Evolutionary conservation across 1,140 invertebrate genomes (phyloP).

Genomic region (Patella vulgata): DNA sequence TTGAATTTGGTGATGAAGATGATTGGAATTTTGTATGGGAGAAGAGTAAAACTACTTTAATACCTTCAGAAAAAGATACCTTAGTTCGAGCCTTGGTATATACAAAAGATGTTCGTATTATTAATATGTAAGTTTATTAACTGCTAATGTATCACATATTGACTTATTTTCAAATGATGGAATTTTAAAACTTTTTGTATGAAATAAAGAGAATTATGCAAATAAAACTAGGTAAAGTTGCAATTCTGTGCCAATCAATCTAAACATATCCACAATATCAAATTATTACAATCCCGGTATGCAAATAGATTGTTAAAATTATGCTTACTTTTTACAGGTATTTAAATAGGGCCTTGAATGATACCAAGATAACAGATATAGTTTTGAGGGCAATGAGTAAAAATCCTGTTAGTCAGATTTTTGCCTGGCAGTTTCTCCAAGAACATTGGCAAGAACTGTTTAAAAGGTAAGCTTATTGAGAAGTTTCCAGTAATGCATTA

Average conservation of each 20-base stretch:
- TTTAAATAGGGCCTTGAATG: not conserved
- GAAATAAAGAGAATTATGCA: no score
- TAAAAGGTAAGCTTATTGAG: not conserved
- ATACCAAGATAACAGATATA: not conserved
- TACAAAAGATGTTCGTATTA: conserved; percentile 2
- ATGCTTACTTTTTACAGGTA: not conserved
- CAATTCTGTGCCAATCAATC: no score
- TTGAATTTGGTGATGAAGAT: not conserved
- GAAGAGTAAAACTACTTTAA: not conserved
- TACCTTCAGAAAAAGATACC: conserved; percentile 8
- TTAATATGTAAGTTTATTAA: conserved; percentile 9
- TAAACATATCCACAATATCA: no score
- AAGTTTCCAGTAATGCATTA: no score
- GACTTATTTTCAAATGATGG: no score
- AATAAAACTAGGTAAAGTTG: no score
- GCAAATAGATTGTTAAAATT: no score
- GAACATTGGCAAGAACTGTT: not conserved
- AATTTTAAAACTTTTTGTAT: no score
- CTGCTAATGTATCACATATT: no score
- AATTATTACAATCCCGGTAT: no score
- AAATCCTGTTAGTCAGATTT: not conserved
- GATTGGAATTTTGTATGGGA: conserved; percentile 18
- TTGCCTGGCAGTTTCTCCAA: not conserved
- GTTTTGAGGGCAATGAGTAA: not conserved
- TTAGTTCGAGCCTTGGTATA: not conserved